Conservation (phyloP, 2,888 invertebrate species). For the Chloroclysta siterata region DNA sequence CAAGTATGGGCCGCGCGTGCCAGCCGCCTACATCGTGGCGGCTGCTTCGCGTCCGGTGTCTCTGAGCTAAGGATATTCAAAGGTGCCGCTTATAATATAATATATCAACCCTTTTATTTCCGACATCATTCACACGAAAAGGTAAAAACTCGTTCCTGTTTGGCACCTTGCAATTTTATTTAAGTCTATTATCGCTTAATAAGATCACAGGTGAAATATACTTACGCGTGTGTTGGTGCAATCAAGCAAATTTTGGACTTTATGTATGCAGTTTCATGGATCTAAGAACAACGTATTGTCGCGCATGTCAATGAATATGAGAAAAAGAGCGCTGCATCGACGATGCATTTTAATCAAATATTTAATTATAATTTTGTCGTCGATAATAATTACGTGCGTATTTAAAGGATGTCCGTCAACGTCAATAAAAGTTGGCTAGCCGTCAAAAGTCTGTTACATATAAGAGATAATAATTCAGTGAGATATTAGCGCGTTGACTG, state of each 20-base stretch:
- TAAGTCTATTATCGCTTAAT: constrained; percentile 5
- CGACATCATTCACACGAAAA: constrained; percentile 39
- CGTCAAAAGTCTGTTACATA: constrained; percentile 72
- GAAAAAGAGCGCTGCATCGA: constrained; percentile 1
- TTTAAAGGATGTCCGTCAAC: constrained; percentile 50
- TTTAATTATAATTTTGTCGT: constrained; percentile 23
- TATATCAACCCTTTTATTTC: constrained; percentile 42
- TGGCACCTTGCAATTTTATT: constrained; percentile 34
- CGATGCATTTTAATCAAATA: constrained; percentile 16
- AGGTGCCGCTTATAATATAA: constrained; percentile 62
- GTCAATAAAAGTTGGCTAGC: constrained; percentile 60
- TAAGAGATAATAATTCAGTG: constrained; percentile 73
- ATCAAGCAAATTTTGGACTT: background rate
- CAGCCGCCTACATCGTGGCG: constrained; percentile 52
- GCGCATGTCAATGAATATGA: background rate
- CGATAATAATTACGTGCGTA: constrained; percentile 33
- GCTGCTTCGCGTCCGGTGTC: constrained; percentile 59
- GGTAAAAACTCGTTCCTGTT: constrained; percentile 26
- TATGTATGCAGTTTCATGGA: too few species aligned
- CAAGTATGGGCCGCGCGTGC: constrained; percentile 83
- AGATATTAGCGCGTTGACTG: constrained; percentile 78
- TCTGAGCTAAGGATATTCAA: constrained; percentile 62
- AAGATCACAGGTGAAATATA: constrained; percentile 7
- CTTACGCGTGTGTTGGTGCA: background rate
- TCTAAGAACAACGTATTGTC: too few species aligned